A percentile compares a stretch with the other conserved stretches of the same genome.
These are phyloP conservation scores for Tragelaphus scriptus DNA, from an alignment of 2,113 vertebrate species.

Conservation along the genomic window DNA sequence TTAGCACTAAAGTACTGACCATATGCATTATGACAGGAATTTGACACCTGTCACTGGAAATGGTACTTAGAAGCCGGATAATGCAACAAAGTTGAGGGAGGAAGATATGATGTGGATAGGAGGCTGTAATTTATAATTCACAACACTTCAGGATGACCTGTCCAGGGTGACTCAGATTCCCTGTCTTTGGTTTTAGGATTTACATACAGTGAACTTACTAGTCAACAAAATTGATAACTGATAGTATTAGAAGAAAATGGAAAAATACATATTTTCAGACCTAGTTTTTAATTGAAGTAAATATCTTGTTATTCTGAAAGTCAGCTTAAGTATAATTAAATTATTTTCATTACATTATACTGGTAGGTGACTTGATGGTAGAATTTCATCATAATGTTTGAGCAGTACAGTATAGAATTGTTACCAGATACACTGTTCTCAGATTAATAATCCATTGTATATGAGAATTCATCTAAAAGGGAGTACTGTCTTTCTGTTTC, in stretches of 20 bases:
- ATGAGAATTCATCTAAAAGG: constrained; percentile 83
- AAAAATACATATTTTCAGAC: background rate
- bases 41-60: constrained; percentile 83
- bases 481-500: constrained; percentile 84
- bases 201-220: constrained; percentile 18
- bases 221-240: constrained; percentile 47
- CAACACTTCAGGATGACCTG: constrained; percentile 63
- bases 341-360: constrained; percentile 70
- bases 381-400: constrained; percentile 78
- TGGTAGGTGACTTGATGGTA: constrained; percentile 77
- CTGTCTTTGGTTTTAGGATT: constrained; percentile 62
- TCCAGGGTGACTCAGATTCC: constrained; percentile 59
- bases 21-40: constrained; percentile 77
- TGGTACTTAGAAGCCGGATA: constrained; percentile 77
- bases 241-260: constrained; percentile 7
- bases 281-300: constrained; percentile 52
- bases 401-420: constrained; percentile 73
- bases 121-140: constrained; percentile 77
- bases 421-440: constrained; percentile 79
- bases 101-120: constrained; percentile 46
- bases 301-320: constrained; percentile 59
- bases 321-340: constrained; percentile 69
- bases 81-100: constrained; percentile 69
- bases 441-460: constrained; percentile 85
- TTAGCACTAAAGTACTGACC: constrained; percentile 78